Evolutionary conservation across 2,113 vertebrate genomes (phyloP).

Genomic region (Microtus montanus): DNA sequence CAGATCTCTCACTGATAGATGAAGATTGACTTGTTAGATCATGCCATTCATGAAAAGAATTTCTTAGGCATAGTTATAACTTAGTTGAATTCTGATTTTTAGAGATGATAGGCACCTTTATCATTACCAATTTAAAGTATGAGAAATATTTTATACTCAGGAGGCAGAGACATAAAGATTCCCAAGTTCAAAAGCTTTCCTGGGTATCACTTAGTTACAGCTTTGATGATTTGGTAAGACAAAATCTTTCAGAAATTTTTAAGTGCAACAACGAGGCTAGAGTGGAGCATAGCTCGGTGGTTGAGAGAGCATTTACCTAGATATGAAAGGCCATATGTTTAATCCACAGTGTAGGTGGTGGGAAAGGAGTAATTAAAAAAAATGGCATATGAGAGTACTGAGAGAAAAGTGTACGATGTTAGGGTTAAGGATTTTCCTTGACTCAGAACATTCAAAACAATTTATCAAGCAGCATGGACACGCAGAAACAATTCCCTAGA

Average conservation of each 20-base stretch:
- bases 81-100: neutral
- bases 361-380: too few relatives aligned
- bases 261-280: neutral
- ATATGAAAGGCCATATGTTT: neutral
- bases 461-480: constrained; percentile 5
- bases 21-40: neutral
- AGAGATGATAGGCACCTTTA: neutral
- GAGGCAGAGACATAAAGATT: neutral
- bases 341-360: neutral
- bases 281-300: neutral
- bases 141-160: neutral
- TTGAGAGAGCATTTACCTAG: neutral
- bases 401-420: neutral
- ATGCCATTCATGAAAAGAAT: neutral
- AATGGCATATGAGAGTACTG: neutral
- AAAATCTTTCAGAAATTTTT: neutral
- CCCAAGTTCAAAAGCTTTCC: neutral
- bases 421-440: neutral
- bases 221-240: neutral
- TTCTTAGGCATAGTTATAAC: neutral
- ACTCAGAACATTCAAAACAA: constrained; percentile 36
- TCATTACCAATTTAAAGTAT: neutral
- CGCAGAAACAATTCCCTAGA: constrained; percentile 28
- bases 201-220: neutral
- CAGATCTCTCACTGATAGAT: neutral